Evolutionary conservation across 2,113 vertebrate species (phyloP).

Genomic region (Brachyistius frenatus): DNA sequence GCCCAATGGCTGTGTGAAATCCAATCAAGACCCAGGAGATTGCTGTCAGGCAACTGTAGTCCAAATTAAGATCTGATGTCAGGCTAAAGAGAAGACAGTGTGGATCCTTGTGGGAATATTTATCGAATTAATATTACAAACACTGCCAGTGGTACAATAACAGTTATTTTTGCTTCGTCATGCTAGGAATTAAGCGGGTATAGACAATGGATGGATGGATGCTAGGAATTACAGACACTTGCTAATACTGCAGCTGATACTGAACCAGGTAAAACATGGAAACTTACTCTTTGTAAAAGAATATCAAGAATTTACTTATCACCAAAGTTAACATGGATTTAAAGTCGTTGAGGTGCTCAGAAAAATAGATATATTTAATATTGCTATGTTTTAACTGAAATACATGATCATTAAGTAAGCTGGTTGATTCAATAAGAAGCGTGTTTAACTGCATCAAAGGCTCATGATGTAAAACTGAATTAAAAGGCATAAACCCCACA

Average conservation of each 20-base stretch:
- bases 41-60: constrained; percentile 57
- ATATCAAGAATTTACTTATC: too few relatives aligned
- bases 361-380: too few relatives aligned
- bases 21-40: constrained; percentile 71
- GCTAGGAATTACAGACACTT: neutral
- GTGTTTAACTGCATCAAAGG: too few relatives aligned
- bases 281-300: neutral
- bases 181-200: neutral
- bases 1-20: constrained; percentile 70
- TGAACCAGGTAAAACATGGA: neutral
- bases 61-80: constrained; percentile 34
- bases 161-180: constrained; percentile 8
- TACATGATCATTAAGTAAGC: too few relatives aligned
- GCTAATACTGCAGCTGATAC: neutral
- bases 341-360: too few relatives aligned
- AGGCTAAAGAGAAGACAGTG: neutral
- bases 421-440: too few relatives aligned
- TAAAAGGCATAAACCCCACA: too few relatives aligned
- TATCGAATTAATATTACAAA: constrained; percentile 30
- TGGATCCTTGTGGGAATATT: neutral
- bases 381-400: too few relatives aligned
- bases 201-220: neutral
- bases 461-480: too few relatives aligned
- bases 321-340: too few relatives aligned
- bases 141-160: neutral